Evolutionary conservation across 2,888 invertebrate species (phyloP).

Genomic region (Drosophila aldrichi): DNA sequence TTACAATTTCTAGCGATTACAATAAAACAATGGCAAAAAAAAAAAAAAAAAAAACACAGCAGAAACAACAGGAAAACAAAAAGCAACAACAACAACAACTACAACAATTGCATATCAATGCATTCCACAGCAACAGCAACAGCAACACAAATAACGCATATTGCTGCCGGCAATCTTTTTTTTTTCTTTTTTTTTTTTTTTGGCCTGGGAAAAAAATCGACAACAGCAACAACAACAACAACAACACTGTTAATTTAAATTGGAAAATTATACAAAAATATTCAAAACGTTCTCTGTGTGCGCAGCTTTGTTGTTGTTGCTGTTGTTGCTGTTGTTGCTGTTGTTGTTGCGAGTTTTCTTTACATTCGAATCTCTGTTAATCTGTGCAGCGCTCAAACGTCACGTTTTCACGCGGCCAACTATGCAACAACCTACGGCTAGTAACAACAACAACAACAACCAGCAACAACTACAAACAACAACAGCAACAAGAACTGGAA

Average conservation of each 20-base stretch:
- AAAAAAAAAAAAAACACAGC: too few relatives aligned
- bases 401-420: slow-evolving; percentile 84
- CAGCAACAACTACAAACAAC: slow-evolving; percentile 17
- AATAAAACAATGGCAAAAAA: slow-evolving; percentile 68
- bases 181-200: slow-evolving; percentile 31
- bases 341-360: slow-evolving; percentile 27
- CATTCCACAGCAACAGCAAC: slow-evolving; percentile 47
- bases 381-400: slow-evolving; percentile 80
- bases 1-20: slow-evolving; percentile 45
- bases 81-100: slow-evolving; percentile 7
- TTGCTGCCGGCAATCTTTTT: slow-evolving; percentile 65
- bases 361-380: slow-evolving; percentile 78
- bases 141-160: slow-evolving; percentile 54
- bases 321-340: slow-evolving; percentile 24
- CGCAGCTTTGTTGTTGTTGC: slow-evolving; percentile 34
- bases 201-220: slow-evolving; percentile 83
- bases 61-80: slow-evolving; percentile 16
- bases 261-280: slow-evolving; percentile 84
- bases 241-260: slow-evolving; percentile 82
- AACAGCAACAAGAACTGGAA: slow-evolving; percentile 54
- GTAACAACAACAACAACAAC: slow-evolving; percentile 51
- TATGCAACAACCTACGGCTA: slow-evolving; percentile 62
- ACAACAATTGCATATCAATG: slow-evolving; percentile 56
- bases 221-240: slow-evolving; percentile 48
- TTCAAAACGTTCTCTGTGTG: slow-evolving; percentile 70